Evolutionary conservation across 2,888 invertebrate genomes (phyloP), one percentile per base, ranked within the genome.

Genomic region (Maniola hyperantus): DNA sequence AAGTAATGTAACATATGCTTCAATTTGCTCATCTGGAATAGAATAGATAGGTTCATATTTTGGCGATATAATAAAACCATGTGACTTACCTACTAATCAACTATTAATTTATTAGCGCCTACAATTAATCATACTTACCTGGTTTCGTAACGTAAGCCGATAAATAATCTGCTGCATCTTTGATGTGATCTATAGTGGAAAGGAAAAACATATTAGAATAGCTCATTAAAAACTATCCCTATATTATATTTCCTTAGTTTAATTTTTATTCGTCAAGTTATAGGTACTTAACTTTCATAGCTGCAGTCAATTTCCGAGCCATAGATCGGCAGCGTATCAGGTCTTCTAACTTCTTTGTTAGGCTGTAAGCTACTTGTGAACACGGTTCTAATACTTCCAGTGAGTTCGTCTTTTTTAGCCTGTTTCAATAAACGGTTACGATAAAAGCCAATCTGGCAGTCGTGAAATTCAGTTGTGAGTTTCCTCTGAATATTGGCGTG

Each of bases 271-370:
- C 6, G 8, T 2, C 18, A 18, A 8, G 15, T 62, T 15, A 7
- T n/a, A n/a, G n/a, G n/a, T n/a, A 60, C 20, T 20, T 72, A 85
- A 90, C 90, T 83, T 88, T 90, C 83, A 89, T 84, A 15, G 83
- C 77, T 8, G 74, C 74, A 1, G 74, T 76, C 34, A 89, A 69
- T 68, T 91, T 91, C 33, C 88, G 76, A 1, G 89, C 76, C 79
- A 88, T 81, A 1, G 85, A 74, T 0, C 83, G 82, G 63, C 76
- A 76, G 39, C 81, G 77, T 13, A 85, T 77, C 65, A 82, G 78
- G 0, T 89, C 85, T n/a, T 88, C 86, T 64, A 91, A 71, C 64
- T 83, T 86, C 72, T 84, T 87, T 2, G 70, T 64, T 53, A 91
- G 42, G 20, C 76, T 72, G 65, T 79, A 79, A 0, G 84, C 74